Evolutionary conservation across 1,140 invertebrate species (phyloP).

Genomic region (Mactra quadrangularis): DNA sequence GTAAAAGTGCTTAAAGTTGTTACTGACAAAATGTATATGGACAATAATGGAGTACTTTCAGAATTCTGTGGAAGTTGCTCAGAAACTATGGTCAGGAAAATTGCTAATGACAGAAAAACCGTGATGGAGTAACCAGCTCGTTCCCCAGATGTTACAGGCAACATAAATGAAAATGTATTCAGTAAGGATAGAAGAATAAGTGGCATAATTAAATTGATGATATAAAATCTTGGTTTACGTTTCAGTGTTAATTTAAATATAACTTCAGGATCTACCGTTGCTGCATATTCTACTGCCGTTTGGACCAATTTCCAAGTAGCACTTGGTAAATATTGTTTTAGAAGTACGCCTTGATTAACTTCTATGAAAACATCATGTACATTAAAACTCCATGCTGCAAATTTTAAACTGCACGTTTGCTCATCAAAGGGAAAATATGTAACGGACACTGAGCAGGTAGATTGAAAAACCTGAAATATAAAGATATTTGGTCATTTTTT

Average conservation of each 20-base stretch:
- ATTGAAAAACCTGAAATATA: constrained; percentile 25
- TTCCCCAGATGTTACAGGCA: constrained; percentile 86
- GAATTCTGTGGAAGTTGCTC: constrained; percentile 86
- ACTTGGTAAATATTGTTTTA: constrained; percentile 53
- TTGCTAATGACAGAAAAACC: constrained; percentile 86
- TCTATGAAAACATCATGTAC: background rate
- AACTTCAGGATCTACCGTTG: constrained; percentile 19
- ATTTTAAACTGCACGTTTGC: constrained; percentile 23
- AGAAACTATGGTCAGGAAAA: constrained; percentile 86
- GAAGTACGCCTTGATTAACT: background rate
- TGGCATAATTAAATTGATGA: constrained; percentile 86
- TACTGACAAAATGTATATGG: background rate
- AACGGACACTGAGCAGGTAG: constrained; percentile 26
- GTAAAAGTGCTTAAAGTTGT: background rate
- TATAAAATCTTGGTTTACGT: constrained; percentile 81
- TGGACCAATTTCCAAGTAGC: constrained; percentile 51
- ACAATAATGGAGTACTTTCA: constrained; percentile 83
- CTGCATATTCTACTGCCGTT: background rate
- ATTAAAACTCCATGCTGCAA: constrained; percentile 27
- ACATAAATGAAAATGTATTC: constrained; percentile 86
- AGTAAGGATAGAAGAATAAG: constrained; percentile 86
- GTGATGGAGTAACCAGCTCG: constrained; percentile 86
- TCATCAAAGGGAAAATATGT: constrained; percentile 42
- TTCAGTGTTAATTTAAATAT: constrained; percentile 66
- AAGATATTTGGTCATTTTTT: no score